Conservation (phyloP, 2,113 vertebrate genomes). For the Nannospalax galili region DNA sequence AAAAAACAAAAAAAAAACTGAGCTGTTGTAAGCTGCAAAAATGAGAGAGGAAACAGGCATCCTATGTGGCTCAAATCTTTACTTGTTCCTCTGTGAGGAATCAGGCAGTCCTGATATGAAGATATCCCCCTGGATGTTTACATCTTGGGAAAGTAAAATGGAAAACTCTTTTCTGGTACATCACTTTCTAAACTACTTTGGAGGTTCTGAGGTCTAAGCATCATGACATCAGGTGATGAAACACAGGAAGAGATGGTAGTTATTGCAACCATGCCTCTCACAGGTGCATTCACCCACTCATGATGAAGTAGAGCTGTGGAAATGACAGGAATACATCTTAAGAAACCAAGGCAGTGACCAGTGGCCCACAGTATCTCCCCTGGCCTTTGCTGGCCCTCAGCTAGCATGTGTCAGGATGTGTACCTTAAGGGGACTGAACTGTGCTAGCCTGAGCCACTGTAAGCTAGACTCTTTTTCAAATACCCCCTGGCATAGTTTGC, state of each 20-base stretch:
- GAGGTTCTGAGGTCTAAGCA: background rate
- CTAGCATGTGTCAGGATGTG: no score
- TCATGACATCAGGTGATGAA: background rate
- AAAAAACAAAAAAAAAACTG: background rate
- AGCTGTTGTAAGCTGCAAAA: background rate
- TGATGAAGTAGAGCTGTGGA: background rate
- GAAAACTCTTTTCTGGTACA: background rate
- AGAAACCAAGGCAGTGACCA: background rate
- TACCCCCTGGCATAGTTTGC: constrained; percentile 11
- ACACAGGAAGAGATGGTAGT: background rate
- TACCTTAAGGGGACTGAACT: background rate
- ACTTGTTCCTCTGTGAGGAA: background rate
- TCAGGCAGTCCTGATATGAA: background rate
- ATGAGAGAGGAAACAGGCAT: background rate
- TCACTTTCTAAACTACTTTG: background rate
- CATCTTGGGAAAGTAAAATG: background rate
- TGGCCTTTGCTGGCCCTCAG: rapidly evolving
- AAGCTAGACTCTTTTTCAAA: constrained; percentile 2
- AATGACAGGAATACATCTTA: background rate
- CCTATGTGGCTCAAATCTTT: background rate
- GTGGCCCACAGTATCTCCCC: background rate
- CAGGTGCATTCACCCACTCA: background rate
- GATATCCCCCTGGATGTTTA: background rate
- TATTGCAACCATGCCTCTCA: background rate
- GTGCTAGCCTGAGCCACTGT: background rate